Evolutionary conservation across 2,113 vertebrate genomes (phyloP).

Genomic region (Dasypus novemcinctus): DNA sequence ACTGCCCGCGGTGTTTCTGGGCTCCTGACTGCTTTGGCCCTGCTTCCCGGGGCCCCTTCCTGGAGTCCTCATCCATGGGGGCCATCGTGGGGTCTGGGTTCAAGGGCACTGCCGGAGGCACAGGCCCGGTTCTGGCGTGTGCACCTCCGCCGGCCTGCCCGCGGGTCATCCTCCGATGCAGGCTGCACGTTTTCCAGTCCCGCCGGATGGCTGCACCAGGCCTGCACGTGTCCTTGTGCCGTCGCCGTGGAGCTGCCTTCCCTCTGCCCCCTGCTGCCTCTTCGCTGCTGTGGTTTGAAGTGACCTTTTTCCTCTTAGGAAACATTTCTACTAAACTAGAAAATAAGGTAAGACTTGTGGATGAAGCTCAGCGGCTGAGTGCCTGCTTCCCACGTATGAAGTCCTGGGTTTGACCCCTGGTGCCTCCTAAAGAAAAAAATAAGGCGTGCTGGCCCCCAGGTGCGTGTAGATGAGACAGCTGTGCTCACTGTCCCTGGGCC

Average conservation of each 20-base stretch:
- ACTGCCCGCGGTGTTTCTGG: fast-evolving
- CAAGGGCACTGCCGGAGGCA: background rate
- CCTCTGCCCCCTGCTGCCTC: fast-evolving
- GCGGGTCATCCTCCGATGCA: fast-evolving
- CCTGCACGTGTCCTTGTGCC: no score
- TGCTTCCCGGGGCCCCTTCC: fast-evolving
- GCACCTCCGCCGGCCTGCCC: background rate
- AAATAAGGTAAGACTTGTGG: background rate
- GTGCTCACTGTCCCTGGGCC: no score
- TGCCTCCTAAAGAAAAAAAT: no score
- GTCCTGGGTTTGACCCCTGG: no score
- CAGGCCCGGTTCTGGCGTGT: background rate
- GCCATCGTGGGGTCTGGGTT: background rate
- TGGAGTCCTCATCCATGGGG: background rate
- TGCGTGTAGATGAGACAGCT: background rate
- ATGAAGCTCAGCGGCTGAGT: no score
- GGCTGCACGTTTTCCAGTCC: background rate
- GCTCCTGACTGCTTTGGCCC: no score
- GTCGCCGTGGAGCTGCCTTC: fast-evolving
- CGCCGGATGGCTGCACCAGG: background rate
- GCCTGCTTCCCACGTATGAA: no score
- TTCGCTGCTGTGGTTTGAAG: background rate
- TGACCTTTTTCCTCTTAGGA: background rate
- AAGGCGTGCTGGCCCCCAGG: background rate
- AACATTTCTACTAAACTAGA: background rate